These are phyloP conservation scores for Carettochelys insculpta DNA, from an alignment of 2,113 vertebrate species.

Conservation along the genomic window DNA sequence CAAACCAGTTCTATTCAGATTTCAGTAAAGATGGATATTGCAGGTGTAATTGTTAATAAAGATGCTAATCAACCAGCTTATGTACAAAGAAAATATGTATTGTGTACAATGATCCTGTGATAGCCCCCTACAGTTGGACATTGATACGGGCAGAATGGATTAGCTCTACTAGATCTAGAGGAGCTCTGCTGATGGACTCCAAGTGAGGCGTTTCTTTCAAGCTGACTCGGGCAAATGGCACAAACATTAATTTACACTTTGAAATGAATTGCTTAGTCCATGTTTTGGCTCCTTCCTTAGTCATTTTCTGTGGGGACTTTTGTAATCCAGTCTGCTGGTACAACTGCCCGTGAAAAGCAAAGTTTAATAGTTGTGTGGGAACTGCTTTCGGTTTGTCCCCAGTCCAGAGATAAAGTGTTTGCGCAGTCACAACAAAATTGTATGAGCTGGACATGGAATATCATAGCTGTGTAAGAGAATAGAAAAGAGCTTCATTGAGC, in stretches of 20 bases:
- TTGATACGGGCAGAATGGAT: neutral
- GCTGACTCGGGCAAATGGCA: neutral
- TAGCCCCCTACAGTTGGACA: neutral
- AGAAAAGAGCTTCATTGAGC: neutral
- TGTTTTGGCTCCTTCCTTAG: neutral
- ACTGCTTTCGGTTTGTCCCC: conserved; percentile 2
- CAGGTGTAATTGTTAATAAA: neutral
- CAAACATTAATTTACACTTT: neutral
- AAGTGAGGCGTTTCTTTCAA: neutral
- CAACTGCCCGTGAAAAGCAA: neutral
- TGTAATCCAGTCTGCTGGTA: neutral
- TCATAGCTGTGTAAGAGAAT: neutral
- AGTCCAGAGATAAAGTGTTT: neutral
- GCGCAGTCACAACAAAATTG: neutral
- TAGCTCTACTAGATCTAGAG: too few relatives aligned
- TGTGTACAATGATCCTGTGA: neutral
- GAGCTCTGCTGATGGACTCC: neutral
- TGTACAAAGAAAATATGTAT: neutral
- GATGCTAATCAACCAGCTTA: neutral
- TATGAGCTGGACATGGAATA: neutral
- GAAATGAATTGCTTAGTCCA: neutral
- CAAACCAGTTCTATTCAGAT: conserved; percentile 47
- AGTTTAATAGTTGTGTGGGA: neutral
- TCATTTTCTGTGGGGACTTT: neutral
- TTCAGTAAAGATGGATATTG: conserved; percentile 22